Conservation (phyloP, 2,113 vertebrate species). For the Natator depressus region DNA sequence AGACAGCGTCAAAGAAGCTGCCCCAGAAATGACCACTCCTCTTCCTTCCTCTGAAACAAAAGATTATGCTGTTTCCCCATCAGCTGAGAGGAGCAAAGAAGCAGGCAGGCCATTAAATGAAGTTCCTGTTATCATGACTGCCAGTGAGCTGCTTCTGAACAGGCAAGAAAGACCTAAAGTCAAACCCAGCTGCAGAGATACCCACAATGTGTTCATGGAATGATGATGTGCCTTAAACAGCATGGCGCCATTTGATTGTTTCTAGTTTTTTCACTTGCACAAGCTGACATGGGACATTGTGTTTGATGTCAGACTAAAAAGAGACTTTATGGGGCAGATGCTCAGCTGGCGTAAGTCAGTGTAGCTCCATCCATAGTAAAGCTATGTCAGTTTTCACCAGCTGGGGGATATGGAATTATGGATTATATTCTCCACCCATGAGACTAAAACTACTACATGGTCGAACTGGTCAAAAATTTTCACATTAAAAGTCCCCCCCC, state of each 20-base stretch:
- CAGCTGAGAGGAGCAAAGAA: neutral
- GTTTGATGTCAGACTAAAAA: neutral
- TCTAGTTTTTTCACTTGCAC: neutral
- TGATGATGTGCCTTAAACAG: neutral
- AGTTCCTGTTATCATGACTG: slow-evolving; percentile 72
- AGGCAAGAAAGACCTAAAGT: slow-evolving; percentile 70
- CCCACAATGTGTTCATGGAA: fast-evolving
- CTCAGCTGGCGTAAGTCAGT: neutral
- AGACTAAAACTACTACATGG: fast-evolving
- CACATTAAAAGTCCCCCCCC: neutral
- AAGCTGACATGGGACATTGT: neutral
- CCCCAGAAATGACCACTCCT: neutral
- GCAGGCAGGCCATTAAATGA: slow-evolving; percentile 56
- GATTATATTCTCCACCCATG: neutral
- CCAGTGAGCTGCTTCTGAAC: slow-evolving; percentile 79
- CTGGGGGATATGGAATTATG: fast-evolving
- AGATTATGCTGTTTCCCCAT: neutral
- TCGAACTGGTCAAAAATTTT: neutral
- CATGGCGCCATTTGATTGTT: neutral
- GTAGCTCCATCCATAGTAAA: neutral
- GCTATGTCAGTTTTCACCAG: fast-evolving
- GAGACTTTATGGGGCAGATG: neutral
- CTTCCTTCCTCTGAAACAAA: neutral
- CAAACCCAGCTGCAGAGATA: neutral
- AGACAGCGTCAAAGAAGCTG: neutral